Evolutionary conservation across 2,797 vertebrate species (phyloP).

Genomic region (Hydrolagus colliei): DNA sequence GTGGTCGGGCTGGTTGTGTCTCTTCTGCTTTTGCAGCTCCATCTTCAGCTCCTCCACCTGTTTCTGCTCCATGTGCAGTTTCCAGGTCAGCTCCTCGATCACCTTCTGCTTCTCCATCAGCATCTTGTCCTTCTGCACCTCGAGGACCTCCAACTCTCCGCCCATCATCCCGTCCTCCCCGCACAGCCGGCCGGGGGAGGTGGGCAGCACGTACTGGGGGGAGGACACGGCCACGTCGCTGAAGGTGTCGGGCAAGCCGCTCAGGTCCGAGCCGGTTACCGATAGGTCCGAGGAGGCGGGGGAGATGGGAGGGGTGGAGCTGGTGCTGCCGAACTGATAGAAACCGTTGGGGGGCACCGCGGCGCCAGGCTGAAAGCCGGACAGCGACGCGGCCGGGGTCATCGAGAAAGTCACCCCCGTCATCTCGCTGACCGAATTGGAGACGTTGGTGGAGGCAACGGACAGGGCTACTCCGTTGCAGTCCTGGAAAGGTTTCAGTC

Average conservation of each 20-base stretch:
- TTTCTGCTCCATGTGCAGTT: slow-evolving; percentile 88
- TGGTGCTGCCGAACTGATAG: slow-evolving; percentile 87
- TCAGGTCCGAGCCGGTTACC: slow-evolving; percentile 63
- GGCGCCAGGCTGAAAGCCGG: slow-evolving; percentile 74
- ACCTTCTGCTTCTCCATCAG: slow-evolving; percentile 97
- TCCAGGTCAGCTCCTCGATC: slow-evolving; percentile 95
- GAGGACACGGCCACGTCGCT: slow-evolving; percentile 82
- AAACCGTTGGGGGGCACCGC: slow-evolving; percentile 75
- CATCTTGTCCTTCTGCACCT: slow-evolving; percentile 96
- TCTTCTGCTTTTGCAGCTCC: slow-evolving; percentile 87
- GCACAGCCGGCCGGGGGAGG: slow-evolving; percentile 66
- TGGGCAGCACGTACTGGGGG: slow-evolving; percentile 70
- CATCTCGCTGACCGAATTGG: slow-evolving; percentile 58
- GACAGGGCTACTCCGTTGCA: slow-evolving; percentile 57
- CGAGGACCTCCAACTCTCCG: slow-evolving; percentile 64
- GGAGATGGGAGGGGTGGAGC: slow-evolving; percentile 88
- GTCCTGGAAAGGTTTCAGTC: slow-evolving; percentile 85
- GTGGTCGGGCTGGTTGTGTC: slow-evolving; percentile 65
- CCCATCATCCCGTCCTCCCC: slow-evolving; percentile 69
- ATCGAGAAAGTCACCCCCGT: slow-evolving; percentile 85
- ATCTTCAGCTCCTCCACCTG: slow-evolving; percentile 90
- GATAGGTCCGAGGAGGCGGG: slow-evolving; percentile 89
- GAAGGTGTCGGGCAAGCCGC: slow-evolving; percentile 77
- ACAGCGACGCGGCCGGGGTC: slow-evolving; percentile 69
- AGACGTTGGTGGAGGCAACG: slow-evolving; percentile 43